Percentiles rank a stretch among this genome's conserved stretches.
Conservation (phyloP, 2,888 invertebrate species). For the Shargacucullia verbasci region DNA sequence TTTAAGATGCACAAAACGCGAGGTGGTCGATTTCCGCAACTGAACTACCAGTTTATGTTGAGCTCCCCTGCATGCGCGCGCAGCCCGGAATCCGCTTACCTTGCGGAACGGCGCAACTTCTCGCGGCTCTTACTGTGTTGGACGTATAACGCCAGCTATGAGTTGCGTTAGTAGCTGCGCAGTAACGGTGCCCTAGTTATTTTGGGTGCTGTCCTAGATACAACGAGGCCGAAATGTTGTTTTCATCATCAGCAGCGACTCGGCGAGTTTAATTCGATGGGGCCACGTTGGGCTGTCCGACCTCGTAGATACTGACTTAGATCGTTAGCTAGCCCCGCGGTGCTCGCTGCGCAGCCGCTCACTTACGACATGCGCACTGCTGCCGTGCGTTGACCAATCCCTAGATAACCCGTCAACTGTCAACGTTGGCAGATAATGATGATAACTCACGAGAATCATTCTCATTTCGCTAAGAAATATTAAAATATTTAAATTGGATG, state of each 20-base stretch:
- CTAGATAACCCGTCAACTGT: conserved; percentile 1
- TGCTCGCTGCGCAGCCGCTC: conserved; percentile 54
- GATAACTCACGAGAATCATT: not conserved
- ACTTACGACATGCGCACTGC: conserved; percentile 28
- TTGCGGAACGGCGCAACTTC: conserved; percentile 39
- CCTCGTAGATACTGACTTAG: conserved; percentile 74
- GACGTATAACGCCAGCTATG: conserved; percentile 67
- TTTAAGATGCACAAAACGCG: conserved; percentile 62
- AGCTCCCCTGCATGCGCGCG: conserved; percentile 52
- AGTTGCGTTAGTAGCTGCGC: conserved; percentile 82
- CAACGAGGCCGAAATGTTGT: conserved; percentile 84
- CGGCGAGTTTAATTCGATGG: conserved; percentile 81
- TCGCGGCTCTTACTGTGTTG: conserved; percentile 61
- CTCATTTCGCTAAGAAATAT: not conserved
- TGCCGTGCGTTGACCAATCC: not conserved
- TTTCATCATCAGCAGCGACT: conserved; percentile 82
- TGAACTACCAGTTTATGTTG: conserved; percentile 57
- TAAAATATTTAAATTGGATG: not conserved
- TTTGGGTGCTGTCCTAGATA: conserved; percentile 86
- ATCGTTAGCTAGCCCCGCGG: conserved; percentile 61
- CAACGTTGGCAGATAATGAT: not conserved
- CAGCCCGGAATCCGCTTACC: conserved; percentile 1
- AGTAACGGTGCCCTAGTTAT: conserved; percentile 87
- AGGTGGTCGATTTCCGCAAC: conserved; percentile 78
- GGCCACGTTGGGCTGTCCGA: conserved; percentile 80